These are phyloP conservation scores for Habroteleia sp. DNA, from an alignment of 2,888 invertebrate genomes.

Conservation along the genomic window DNA sequence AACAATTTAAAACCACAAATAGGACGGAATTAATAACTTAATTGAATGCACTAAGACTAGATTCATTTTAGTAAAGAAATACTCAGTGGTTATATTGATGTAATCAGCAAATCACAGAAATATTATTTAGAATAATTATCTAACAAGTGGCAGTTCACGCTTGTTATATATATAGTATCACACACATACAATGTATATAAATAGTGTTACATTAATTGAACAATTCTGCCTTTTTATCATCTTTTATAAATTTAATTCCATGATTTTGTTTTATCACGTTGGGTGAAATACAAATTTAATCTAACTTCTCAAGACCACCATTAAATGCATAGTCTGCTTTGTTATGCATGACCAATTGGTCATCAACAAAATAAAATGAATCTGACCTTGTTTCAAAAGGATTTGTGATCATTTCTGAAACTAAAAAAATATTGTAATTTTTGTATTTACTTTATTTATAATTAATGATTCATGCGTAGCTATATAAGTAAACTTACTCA, in stretches of 20 bases:
- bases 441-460: too few species aligned
- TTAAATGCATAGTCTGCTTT: conserved; percentile 99
- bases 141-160: conserved; percentile 41
- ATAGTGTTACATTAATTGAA: conserved; percentile 31
- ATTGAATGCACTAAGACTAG: conserved; percentile 37
- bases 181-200: conserved; percentile 18
- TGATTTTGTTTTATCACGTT: conserved; percentile 43
- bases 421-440: too few species aligned
- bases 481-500: conserved; percentile 92
- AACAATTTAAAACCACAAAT: conserved; percentile 8
- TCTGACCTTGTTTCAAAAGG: conserved; percentile 99
- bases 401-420: conserved; percentile 96
- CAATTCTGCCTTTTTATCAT: conserved; percentile 13
- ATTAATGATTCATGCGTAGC: too few species aligned
- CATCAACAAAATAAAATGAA: conserved; percentile 99
- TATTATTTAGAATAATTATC: conserved; percentile 29
- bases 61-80: conserved; percentile 13
- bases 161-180: conserved; percentile 15
- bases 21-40: conserved; percentile 48
- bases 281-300: conserved; percentile 43
- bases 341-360: conserved; percentile 98
- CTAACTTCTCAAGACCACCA: conserved; percentile 87
- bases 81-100: not conserved
- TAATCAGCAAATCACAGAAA: conserved; percentile 22
- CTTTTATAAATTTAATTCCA: conserved; percentile 14